Base-by-base conservation (phyloP, 2,113 vertebrate species). In the Madoqua kirkii region DNA sequence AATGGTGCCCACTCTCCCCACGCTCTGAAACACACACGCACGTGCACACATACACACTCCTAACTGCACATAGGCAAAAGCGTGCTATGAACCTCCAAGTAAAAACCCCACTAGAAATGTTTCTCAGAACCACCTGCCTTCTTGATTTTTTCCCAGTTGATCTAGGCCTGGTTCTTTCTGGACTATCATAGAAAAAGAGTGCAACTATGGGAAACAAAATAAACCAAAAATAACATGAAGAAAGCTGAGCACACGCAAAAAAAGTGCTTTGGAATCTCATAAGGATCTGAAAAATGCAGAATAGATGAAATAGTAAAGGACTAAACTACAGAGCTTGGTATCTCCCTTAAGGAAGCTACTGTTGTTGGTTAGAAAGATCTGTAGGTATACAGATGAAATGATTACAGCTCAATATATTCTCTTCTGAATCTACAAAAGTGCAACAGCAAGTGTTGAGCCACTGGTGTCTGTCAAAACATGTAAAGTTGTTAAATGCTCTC, bases 1-100 rank as follows among this genome's bases (percentile, higher is more conserved):
- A 59, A 90, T n/a, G 54, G 8, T 82, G 31, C 79, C 50, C 31
- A 82, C 31, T 33, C 79, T 76, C 21, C 31, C 19, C 31, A n/a
- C 25, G 5, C 31, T 21, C 48, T 82, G 17, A 54, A 82, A 81
- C 29, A 81, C 74, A 78, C 13, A 15, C 0, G 0, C 2, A 0
- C 2, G 0, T 5, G 17, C 29, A 6, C 67, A 74, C 3, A 16
- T 17, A 67, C 64, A 67, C 9, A 21, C 17, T 23, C 19, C 19
- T 71, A 71, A 40, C n/a, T 90, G 40, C 55, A 59, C 29, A 25
- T 45, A 90, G 36, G 19, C 40, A 59, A 40, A 74, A 19, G 10
- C 43, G 15, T 55, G 33, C 10, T 57, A 21, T 89, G 19, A 78
- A 9, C 57, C 40, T 78, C 40, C 19, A 31, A 78, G 52, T 57